phyloP scores from a whole-genome alignment of 2,797 vertebrate species.

The Anguilla megastoma region DNA sequence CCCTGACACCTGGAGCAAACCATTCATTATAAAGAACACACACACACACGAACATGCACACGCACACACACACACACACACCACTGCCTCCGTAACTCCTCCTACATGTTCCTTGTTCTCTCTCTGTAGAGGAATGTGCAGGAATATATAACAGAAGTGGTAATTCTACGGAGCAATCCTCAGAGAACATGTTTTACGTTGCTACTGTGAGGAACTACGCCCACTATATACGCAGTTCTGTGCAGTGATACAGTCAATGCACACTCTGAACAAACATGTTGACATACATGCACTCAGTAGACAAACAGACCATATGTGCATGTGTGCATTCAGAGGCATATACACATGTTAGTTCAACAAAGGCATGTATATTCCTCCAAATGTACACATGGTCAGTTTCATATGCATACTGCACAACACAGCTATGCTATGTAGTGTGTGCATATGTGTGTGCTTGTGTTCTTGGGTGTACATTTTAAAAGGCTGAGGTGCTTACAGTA shows the following conservation, averaged over 20 bases:
- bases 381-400: neutral
- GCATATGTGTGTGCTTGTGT: conserved; percentile 49
- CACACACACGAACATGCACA: neutral
- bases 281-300: neutral
- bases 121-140: neutral
- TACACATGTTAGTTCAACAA: neutral
- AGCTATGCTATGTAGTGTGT: neutral
- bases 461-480: conserved; percentile 48
- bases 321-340: neutral
- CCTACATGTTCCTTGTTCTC: conserved; percentile 15
- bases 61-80: neutral
- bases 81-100: conserved; percentile 9
- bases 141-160: neutral
- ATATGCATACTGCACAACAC: neutral
- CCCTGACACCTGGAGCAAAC: conserved; percentile 2
- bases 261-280: neutral
- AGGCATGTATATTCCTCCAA: neutral
- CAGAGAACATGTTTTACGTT: neutral
- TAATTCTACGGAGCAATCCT: neutral
- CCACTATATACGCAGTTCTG: neutral
- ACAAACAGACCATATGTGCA: neutral
- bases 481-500: conserved; percentile 56
- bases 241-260: neutral
- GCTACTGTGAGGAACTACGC: neutral
- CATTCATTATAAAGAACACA: neutral